A percentile compares a stretch with the other conserved stretches of the same genome.
phyloP scores from a whole-genome alignment of 1,140 invertebrate genomes.

The Tyrophagus putrescentiae region DNA sequence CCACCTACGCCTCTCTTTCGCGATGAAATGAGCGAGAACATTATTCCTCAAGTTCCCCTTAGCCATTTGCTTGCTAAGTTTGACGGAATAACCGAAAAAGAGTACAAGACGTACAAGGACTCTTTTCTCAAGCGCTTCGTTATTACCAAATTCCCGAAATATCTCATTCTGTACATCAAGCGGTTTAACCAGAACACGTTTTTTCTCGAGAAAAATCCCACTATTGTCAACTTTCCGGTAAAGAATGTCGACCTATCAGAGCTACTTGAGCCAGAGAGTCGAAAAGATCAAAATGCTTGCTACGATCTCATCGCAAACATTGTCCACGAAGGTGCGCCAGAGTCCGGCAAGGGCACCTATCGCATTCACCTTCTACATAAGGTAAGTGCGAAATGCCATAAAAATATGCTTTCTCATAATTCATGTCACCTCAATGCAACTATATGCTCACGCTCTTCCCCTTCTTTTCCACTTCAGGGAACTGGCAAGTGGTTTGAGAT shows the following conservation, averaged over 20 bases:
- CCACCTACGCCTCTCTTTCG: constrained; percentile 78
- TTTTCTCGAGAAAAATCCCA: constrained; percentile 97
- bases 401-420: background rate
- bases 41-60: constrained; percentile 94
- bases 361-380: constrained; percentile 89
- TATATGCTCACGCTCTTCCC: constrained; percentile 19
- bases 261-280: constrained; percentile 61
- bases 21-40: constrained; percentile 92
- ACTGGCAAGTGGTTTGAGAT: constrained; percentile 77
- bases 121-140: constrained; percentile 95
- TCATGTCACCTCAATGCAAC: background rate
- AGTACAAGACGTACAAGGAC: constrained; percentile 99
- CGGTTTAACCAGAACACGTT: constrained; percentile 98
- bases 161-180: constrained; percentile 91
- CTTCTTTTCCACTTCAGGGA: constrained; percentile 37
- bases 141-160: constrained; percentile 79
- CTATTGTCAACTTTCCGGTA: constrained; percentile 98
- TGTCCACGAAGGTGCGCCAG: constrained; percentile 92
- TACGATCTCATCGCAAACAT: constrained; percentile 97
- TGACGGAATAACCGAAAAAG: constrained; percentile 85
- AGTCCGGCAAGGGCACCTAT: constrained; percentile 68
- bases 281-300: constrained; percentile 60
- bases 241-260: constrained; percentile 97
- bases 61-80: constrained; percentile 86
- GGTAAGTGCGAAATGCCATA: constrained; percentile 39